phyloP scores from a whole-genome alignment of 2,888 invertebrate species.

The Pyralis farinalis region DNA sequence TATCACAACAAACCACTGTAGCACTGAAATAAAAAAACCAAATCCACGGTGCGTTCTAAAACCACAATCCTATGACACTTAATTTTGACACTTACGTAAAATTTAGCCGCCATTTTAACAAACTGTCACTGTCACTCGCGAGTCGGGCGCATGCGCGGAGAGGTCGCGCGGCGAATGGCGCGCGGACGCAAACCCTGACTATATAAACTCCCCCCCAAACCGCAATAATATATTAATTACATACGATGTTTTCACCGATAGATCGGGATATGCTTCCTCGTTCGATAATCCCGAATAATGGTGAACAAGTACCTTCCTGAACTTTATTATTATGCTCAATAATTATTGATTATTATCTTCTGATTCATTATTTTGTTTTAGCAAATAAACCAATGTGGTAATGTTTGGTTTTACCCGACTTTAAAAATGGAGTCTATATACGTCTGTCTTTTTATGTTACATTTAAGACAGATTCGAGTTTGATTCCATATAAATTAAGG shows the following conservation, averaged over 20 bases:
- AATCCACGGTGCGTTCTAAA: constrained; percentile 61
- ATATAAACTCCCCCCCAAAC: constrained; percentile 74
- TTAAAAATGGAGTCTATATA: too few relatives aligned
- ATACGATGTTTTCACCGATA: constrained; percentile 67
- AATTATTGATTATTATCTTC: too few relatives aligned
- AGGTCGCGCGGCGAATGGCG: constrained; percentile 73
- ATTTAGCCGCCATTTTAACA: constrained; percentile 67
- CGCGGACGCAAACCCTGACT: constrained; percentile 36
- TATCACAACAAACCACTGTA: constrained; percentile 20
- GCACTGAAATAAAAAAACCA: constrained; percentile 19
- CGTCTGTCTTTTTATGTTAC: too few relatives aligned
- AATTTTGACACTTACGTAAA: constrained; percentile 75
- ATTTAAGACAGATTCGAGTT: too few relatives aligned
- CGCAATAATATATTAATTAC: constrained; percentile 71
- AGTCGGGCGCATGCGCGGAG: constrained; percentile 61
- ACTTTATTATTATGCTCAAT: too few relatives aligned
- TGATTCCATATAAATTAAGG: too few relatives aligned
- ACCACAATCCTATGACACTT: constrained; percentile 60
- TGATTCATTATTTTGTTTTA: too few relatives aligned
- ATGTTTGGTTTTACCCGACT: too few relatives aligned
- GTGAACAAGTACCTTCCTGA: too few relatives aligned
- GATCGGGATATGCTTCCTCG: constrained; percentile 68
- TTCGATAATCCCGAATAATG: constrained; percentile 12
- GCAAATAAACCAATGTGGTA: too few relatives aligned
- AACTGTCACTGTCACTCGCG: constrained; percentile 62